Evolutionary conservation across 2,888 invertebrate genomes (phyloP).

Genomic region (Scaptomyza reducta): DNA sequence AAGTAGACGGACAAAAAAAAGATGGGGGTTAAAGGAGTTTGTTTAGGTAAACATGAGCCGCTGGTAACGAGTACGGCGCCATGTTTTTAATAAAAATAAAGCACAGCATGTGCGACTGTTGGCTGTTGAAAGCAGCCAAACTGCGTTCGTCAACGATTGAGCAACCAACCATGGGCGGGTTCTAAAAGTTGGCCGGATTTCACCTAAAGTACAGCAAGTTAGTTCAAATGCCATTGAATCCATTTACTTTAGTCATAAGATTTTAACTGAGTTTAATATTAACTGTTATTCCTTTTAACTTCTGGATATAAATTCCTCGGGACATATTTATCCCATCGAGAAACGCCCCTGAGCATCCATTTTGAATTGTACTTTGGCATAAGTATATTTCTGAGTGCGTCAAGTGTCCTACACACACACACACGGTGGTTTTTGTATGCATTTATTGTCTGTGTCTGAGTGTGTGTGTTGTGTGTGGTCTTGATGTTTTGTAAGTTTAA

Average conservation of each 20-base stretch:
- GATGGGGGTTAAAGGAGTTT: background rate
- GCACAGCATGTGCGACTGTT: slow-evolving; percentile 50
- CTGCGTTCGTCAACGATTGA: slow-evolving; percentile 37
- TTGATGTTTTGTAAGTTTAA: slow-evolving; percentile 77
- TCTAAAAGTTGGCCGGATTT: background rate
- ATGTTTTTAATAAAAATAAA: slow-evolving; percentile 61
- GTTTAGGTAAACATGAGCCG: slow-evolving; percentile 20
- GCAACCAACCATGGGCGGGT: background rate
- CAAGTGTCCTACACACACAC: slow-evolving; percentile 16
- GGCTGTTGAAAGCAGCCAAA: slow-evolving; percentile 29
- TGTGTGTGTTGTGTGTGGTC: slow-evolving; percentile 45
- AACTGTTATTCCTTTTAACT: background rate
- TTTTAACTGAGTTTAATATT: background rate
- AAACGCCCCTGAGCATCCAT: slow-evolving; percentile 24
- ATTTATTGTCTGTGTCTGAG: slow-evolving; percentile 12
- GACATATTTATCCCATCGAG: background rate
- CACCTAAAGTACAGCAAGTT: slow-evolving; percentile 8
- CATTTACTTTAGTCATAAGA: background rate
- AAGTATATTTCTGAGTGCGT: slow-evolving; percentile 50
- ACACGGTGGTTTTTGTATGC: slow-evolving; percentile 5
- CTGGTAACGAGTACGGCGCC: slow-evolving; percentile 25
- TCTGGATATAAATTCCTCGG: background rate
- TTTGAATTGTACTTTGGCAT: slow-evolving; percentile 44
- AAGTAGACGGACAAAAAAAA: slow-evolving; percentile 16
- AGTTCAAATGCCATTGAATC: background rate